These are phyloP conservation scores for Napeogenes sylphis DNA, from an alignment of 2,888 invertebrate species.

Conservation along the genomic window DNA sequence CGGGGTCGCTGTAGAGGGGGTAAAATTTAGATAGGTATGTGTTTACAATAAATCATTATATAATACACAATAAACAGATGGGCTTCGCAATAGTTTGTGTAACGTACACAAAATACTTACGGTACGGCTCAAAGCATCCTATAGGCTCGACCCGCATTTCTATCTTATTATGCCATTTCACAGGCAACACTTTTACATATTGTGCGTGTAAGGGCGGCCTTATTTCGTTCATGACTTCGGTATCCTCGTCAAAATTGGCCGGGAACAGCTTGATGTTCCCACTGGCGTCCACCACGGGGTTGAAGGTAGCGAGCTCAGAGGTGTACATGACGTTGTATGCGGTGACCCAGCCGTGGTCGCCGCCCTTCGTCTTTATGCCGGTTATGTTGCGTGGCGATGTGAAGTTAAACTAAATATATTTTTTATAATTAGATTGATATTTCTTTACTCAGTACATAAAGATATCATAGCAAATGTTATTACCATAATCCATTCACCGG, in stretches of 20 bases:
- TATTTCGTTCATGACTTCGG: constrained; percentile 81
- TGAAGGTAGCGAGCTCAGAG: constrained; percentile 80
- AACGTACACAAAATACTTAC: constrained; percentile 45
- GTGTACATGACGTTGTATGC: constrained; percentile 86
- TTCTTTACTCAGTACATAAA: neutral
- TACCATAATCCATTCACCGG: constrained; percentile 83
- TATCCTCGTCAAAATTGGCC: constrained; percentile 83
- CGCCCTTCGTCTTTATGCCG: constrained; percentile 86
- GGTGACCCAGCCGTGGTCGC: constrained; percentile 84
- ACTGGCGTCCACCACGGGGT: constrained; percentile 73
- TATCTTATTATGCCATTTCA: constrained; percentile 84
- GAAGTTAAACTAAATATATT: constrained; percentile 82
- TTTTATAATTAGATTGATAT: neutral
- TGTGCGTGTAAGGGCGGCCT: constrained; percentile 84
- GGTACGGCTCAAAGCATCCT: constrained; percentile 87
- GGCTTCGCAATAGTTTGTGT: constrained; percentile 1
- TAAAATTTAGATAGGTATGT: neutral
- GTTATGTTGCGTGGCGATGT: constrained; percentile 85
- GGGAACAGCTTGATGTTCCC: constrained; percentile 79
- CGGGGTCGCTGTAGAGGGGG: constrained; percentile 23
- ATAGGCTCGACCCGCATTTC: constrained; percentile 86
- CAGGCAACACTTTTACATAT: constrained; percentile 83
- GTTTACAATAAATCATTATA: neutral
- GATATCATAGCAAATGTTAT: neutral
- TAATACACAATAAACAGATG: neutral